Conservation (phyloP, 2,888 invertebrate genomes). For the Caenorhabditis auriculariae region DNA sequence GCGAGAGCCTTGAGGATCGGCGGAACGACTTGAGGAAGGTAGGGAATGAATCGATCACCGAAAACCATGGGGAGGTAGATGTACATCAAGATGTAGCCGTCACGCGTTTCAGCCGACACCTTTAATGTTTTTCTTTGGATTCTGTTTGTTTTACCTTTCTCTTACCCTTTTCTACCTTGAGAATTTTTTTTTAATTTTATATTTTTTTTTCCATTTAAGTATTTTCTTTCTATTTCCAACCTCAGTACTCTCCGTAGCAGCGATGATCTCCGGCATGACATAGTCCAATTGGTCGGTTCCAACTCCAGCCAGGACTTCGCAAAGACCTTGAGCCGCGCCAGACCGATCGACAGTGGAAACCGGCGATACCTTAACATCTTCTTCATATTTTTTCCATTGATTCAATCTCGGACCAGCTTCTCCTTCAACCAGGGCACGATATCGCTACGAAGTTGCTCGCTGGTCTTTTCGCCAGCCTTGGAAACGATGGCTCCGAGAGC, state of each 20-base stretch:
- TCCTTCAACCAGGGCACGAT: conserved; percentile 97
- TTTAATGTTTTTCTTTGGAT: conserved; percentile 66
- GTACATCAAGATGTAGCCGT: conserved; percentile 99
- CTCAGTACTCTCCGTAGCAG: conserved; percentile 60
- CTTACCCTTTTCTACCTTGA: neutral
- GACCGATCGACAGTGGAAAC: conserved; percentile 88
- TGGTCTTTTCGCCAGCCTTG: conserved; percentile 41
- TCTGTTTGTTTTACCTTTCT: neutral
- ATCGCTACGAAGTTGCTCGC: conserved; percentile 88
- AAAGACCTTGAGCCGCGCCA: conserved; percentile 82
- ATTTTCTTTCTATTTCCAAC: too few species aligned
- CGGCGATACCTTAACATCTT: conserved; percentile 74
- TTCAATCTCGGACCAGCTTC: conserved; percentile 74
- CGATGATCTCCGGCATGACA: conserved; percentile 78
- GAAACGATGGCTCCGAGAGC: conserved; percentile 68
- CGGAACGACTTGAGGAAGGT: conserved; percentile 93
- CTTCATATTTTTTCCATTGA: neutral
- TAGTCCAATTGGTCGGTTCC: conserved; percentile 91
- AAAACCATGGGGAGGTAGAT: conserved; percentile 98
- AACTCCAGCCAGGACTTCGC: conserved; percentile 83
- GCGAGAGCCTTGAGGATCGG: conserved; percentile 94
- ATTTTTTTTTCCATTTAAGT: neutral
- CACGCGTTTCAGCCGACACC: conserved; percentile 82
- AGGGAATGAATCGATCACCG: conserved; percentile 89
- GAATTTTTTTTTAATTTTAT: neutral